phyloP scores from a whole-genome alignment of 2,113 vertebrate genomes.

The Gnathonemus echidnorhynchus region DNA sequence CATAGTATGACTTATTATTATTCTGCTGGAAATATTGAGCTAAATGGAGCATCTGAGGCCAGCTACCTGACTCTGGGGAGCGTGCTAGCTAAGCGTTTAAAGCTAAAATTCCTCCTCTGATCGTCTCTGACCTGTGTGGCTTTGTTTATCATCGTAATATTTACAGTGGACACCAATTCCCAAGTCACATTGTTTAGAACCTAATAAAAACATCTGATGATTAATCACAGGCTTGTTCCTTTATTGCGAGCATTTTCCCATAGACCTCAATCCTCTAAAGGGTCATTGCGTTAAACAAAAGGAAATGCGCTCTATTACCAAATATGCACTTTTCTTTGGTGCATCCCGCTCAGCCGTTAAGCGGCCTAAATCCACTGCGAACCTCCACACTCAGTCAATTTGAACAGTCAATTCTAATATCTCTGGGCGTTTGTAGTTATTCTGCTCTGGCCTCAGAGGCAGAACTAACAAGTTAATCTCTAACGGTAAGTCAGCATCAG shows the following conservation, averaged over 20 bases:
- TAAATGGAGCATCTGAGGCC: background rate
- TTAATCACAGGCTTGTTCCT: constrained; percentile 56
- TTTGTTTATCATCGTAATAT: constrained; percentile 53
- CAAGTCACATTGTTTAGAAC: constrained; percentile 57
- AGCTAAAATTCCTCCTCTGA: constrained; percentile 22
- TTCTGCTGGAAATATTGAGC: background rate
- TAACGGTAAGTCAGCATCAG: constrained; percentile 87
- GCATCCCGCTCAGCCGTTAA: constrained; percentile 56
- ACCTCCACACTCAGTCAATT: constrained; percentile 77
- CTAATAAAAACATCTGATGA: constrained; percentile 58
- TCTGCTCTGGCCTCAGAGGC: constrained; percentile 80
- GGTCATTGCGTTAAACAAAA: constrained; percentile 40
- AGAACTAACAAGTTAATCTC: constrained; percentile 86
- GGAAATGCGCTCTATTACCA: constrained; percentile 59
- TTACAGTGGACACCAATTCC: constrained; percentile 40
- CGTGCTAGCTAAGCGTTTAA: background rate
- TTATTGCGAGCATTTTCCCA: constrained; percentile 60
- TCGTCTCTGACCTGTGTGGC: constrained; percentile 51
- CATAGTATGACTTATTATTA: background rate
- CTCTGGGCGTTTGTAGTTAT: constrained; percentile 84
- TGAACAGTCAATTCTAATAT: constrained; percentile 88
- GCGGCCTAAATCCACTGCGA: constrained; percentile 80
- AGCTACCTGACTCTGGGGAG: background rate
- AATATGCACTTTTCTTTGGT: constrained; percentile 43
- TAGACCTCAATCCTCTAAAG: constrained; percentile 44